Evolutionary conservation across 2,113 vertebrate genomes (phyloP).

Genomic region (Danionella cerebrum): DNA sequence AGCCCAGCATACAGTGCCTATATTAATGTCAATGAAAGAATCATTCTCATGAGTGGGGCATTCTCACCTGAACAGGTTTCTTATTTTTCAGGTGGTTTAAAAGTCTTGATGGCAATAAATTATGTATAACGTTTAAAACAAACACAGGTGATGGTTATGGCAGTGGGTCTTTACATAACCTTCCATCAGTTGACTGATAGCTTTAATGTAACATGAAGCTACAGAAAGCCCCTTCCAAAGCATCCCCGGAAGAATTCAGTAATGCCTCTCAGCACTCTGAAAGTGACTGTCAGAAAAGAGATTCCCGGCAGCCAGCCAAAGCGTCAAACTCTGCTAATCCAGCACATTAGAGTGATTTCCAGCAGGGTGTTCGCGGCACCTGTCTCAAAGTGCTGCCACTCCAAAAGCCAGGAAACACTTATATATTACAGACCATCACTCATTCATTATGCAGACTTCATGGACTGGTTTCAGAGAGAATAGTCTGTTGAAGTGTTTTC

Average conservation of each 20-base stretch:
- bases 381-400: constrained; percentile 1
- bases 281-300: not conserved
- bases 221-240: not conserved
- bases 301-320: not conserved
- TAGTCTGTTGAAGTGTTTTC: not conserved
- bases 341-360: constrained; percentile 25
- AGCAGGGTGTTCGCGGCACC: not conserved
- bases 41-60: no score
- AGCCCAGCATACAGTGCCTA: no score
- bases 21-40: no score
- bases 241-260: constrained; percentile 1
- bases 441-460: not conserved
- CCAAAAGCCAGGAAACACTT: constrained; percentile 8
- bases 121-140: not conserved
- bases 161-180: no score
- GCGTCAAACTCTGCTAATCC: constrained; percentile 5
- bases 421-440: not conserved
- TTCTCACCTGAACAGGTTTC: no score
- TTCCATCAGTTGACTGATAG: not conserved
- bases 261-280: not conserved
- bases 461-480: not conserved
- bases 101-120: no score
- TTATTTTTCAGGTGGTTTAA: no score
- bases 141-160: not conserved
- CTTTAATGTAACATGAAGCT: not conserved